Base-by-base conservation (phyloP, 2,888 invertebrate species). In the Cosmia trapezina region DNA sequence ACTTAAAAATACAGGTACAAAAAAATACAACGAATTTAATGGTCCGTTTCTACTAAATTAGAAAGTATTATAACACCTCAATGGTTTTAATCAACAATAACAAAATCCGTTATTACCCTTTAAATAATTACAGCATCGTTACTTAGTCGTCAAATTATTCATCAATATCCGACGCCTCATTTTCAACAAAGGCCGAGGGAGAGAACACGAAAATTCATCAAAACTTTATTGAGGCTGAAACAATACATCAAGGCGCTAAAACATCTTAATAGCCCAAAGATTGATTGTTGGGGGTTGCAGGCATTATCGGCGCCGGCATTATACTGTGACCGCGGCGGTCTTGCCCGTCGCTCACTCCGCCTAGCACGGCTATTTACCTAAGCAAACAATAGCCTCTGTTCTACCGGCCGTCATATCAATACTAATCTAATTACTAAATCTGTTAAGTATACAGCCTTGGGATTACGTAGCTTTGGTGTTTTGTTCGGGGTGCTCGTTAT, bases 171-270 rank as follows among this genome's bases (percentile, higher is more conserved):
- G 89, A 92, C 91, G 93, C 92, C 91, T 93, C 90, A 92, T 91
- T 93, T 92, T 90, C 87, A 92, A 94, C 94, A 95, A 95, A 93
- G 92, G 92, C 90, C 89, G 89, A 79, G 70, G 89, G 88, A 88
- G 91, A 92, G 91, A 93, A 93, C 93, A 93, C 91, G 93, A 94
- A 95, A 94, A 95, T 96, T 95, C 94, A 96, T 96, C 96, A 95
- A 95, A 96, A 96, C 95, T 95, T 96, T 94, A 95, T 95, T 95
- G 94, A 95, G 92, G 93, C 94, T 93, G 93, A 95, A 95, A 96
- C 96, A 96, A 96, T 96, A 96, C 95, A 95, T 95, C 94, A 94
- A 93, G 94, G 92, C 94, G 94, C 94, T 95, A 95, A 95, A 95
- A 94, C 95, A 95, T 94, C 93, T 93, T 95, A 95, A 95, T 95